Evolutionary conservation across 2,888 invertebrate genomes (phyloP).

Genomic region (Cylindroiulus punctatus): DNA sequence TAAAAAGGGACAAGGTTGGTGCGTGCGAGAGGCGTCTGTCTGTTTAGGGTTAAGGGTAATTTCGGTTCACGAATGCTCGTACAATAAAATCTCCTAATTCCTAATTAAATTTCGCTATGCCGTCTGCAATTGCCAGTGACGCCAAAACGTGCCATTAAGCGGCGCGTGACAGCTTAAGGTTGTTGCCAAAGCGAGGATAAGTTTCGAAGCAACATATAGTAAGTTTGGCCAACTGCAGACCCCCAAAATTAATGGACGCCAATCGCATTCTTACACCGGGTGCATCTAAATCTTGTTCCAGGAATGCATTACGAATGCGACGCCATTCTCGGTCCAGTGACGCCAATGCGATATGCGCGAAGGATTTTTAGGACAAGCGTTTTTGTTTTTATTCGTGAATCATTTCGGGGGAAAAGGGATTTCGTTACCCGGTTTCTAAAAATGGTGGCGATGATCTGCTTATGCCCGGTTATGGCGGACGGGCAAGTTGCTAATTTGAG

Average conservation of each 20-base stretch:
- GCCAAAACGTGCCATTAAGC: slow-evolving; percentile 23
- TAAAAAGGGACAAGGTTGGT: slow-evolving; percentile 31
- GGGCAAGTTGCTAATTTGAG: slow-evolving; percentile 20
- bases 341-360: background rate
- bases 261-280: slow-evolving; percentile 1
- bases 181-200: slow-evolving; percentile 16
- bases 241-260: background rate
- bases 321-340: slow-evolving; percentile 16
- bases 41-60: slow-evolving; percentile 41
- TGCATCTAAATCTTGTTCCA: slow-evolving; percentile 2
- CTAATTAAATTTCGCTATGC: slow-evolving; percentile 32
- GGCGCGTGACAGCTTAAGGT: slow-evolving; percentile 33
- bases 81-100: slow-evolving; percentile 42
- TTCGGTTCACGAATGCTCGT: slow-evolving; percentile 32
- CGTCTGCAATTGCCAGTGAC: slow-evolving; percentile 22
- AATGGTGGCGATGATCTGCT: slow-evolving; percentile 22
- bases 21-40: background rate
- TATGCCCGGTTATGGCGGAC: slow-evolving; percentile 15
- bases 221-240: background rate
- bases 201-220: background rate
- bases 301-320: background rate
- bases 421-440: slow-evolving; percentile 25
- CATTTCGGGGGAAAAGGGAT: slow-evolving; percentile 10
- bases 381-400: background rate
- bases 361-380: background rate